Evolutionary conservation across 2,113 vertebrate species (phyloP), one percentile per base, ranked within the genome.

Genomic region (Poicephalus meyeri): DNA sequence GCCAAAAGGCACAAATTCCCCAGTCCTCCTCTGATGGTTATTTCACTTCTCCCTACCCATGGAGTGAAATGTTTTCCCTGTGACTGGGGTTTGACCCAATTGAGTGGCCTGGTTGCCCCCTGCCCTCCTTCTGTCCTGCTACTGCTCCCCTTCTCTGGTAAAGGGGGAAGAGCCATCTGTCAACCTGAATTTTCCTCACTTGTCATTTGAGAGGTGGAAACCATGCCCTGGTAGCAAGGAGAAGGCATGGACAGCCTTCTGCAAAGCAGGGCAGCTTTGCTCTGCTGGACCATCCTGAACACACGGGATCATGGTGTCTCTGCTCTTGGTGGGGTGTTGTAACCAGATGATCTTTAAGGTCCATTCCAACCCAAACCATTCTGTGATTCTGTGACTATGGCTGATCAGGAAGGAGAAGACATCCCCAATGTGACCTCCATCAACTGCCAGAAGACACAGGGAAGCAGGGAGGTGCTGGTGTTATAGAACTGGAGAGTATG

Each of bases 261-360:
- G 49, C 13, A 42, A 58, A 52, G 35, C 25, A 55, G 18, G 12
- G 37, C 33, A 61, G 25, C 26, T 88, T 56, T 91, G 37, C 33
- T 70, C 11, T 65, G 19, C 21, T 58, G 53, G 39, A 60, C 16
- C 28, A 24, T 53, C 31, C 26, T 1, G 0, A 76, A 31, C 47
- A 39, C 0, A 0, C 16, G 7, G 24, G 29, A 25, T 42, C 13
- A 37, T 0, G 33, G 56, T 7, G 21, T 58, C 56, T 7, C 20
- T 58, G 56, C 33, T n/a, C 33, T 14, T 23, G 4, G 33, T 3
- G 6, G 13, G 21, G 20, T 13, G 20, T 24, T 58, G 56, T 23
- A 24, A 58, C 13, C 13, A 58, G 56, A 24, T 58, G 21, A 58
- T 35, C 56, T 24, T 35, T 35, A 58, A 58, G 56, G 56, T 24